These are phyloP conservation scores for Ursus arctos DNA, from an alignment of 2,113 vertebrate species.

Conservation along the genomic window DNA sequence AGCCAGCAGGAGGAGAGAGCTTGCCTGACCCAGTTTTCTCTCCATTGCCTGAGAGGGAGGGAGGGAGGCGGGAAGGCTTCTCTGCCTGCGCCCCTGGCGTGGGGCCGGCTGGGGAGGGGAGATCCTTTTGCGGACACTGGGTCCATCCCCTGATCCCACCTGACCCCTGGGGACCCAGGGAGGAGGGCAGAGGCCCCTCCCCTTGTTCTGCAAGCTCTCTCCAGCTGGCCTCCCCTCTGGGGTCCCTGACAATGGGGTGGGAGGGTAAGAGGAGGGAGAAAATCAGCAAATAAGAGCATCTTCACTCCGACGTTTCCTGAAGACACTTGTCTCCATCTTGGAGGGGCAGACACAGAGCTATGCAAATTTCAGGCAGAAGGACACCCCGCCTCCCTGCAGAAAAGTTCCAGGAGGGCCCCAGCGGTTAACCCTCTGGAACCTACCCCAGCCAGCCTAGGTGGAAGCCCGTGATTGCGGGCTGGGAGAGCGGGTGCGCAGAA, in stretches of 20 bases:
- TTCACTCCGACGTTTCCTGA: neutral
- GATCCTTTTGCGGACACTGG: neutral
- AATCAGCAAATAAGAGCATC: constrained; percentile 41
- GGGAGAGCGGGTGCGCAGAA: neutral
- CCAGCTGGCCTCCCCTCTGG: neutral
- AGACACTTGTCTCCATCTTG: constrained; percentile 64
- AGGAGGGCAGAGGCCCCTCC: neutral
- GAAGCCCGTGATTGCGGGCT: neutral
- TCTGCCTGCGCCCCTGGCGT: constrained; percentile 64
- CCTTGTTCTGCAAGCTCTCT: neutral
- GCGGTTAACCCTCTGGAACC: neutral
- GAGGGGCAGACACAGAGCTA: constrained; percentile 56
- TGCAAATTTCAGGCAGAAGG: constrained; percentile 1
- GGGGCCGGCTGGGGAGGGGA: constrained; percentile 48
- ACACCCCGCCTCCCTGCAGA: neutral
- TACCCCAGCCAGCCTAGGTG: neutral
- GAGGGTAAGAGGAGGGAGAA: constrained; percentile 34
- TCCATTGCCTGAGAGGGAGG: constrained; percentile 69
- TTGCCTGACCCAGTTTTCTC: constrained; percentile 84
- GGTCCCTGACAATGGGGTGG: neutral
- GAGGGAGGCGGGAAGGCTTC: constrained; percentile 66
- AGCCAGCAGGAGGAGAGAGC: constrained; percentile 76
- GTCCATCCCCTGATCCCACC: constrained; percentile 2
- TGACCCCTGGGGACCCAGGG: neutral
- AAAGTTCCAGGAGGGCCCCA: neutral